Evolutionary conservation across 2,113 vertebrate species (phyloP).

Genomic region (Gallinago jamesoni): DNA sequence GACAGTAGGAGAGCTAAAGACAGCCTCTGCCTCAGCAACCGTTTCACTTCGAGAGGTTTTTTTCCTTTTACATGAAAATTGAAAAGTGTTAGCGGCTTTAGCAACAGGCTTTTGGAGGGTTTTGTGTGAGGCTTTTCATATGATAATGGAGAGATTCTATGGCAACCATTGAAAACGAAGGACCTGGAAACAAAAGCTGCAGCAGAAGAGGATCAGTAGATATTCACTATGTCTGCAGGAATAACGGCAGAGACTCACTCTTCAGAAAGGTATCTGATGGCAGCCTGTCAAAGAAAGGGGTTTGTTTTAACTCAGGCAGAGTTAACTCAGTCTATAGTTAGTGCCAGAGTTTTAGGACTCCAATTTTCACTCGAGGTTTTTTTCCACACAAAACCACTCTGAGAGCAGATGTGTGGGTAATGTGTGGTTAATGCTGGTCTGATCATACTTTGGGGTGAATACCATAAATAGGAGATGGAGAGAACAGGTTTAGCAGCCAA

Average conservation of each 20-base stretch:
- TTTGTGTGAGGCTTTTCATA: conserved; percentile 78
- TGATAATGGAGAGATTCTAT: conserved; percentile 83
- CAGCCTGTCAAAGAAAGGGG: conserved; percentile 33
- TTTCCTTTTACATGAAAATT: conserved; percentile 56
- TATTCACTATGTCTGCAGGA: conserved; percentile 62
- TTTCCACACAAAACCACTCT: neutral
- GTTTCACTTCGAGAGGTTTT: conserved; percentile 74
- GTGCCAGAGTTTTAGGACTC: conserved; percentile 28
- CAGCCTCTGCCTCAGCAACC: neutral
- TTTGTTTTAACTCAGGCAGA: conserved; percentile 56
- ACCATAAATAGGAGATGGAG: neutral
- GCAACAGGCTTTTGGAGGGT: conserved; percentile 72
- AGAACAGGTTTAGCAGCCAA: conserved; percentile 10
- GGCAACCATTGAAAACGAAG: conserved; percentile 81
- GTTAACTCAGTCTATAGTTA: conserved; percentile 34
- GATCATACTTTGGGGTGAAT: neutral
- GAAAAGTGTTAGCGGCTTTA: conserved; percentile 72
- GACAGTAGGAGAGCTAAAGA: neutral
- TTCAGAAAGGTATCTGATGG: conserved; percentile 74
- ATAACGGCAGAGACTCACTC: conserved; percentile 42
- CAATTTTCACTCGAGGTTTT: neutral
- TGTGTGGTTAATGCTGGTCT: neutral
- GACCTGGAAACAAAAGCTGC: conserved; percentile 79
- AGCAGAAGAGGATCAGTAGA: conserved; percentile 68
- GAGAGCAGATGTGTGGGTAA: neutral